Evolutionary conservation across 2,113 vertebrate species (phyloP), one percentile per base, ranked within the genome.

Genomic region (Lichenostomus cassidix): DNA sequence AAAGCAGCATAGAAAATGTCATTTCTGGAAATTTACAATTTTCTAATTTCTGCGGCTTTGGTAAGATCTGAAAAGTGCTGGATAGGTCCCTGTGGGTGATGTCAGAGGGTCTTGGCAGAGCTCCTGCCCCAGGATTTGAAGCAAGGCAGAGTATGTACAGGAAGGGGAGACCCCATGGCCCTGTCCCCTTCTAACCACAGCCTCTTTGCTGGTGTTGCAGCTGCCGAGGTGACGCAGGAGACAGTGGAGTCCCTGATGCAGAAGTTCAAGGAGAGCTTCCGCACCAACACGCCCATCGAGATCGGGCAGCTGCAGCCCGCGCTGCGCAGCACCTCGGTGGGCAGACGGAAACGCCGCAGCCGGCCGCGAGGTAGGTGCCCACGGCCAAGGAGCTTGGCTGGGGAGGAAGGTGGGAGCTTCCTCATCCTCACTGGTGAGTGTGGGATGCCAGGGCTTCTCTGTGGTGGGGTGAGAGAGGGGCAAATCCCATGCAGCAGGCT

Each of bases 191-290:
- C 58, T 98, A 97, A 98, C 83, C 62, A 6, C 85, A 37, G 67
- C 79, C 88, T 80, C 39, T 78, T 94, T 98, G 80, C 78, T 3
- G 79, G 86, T 56, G 76, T 97, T 94, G 29, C 96, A 99, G 98
- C 97, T 37, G 89, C 98, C 5, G 99, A 99, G 95, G 98, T 98
- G 83, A 98, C 98, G 21, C 98, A 98, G 56, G 99, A 99, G 94
- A 99, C 98, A 2, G 99, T 99, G 89, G 99, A 99, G 91, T 99
- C 99, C 94, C 98, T 99, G 98, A 99, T 99, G 99, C 99, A 99
- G 98, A 98, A 99, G 96, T 99, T 99, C 98, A 99, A 99, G 98
- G 99, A 99, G 97, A 99, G 99, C 92, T 99, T 99, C 97, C 99
- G 99, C 41, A 98, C 98, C 94, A 99, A 99, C 97, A 98, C 99